Base-by-base conservation (phyloP, 2,888 invertebrate genomes). In the Cataglyphis rosenhaueri region DNA sequence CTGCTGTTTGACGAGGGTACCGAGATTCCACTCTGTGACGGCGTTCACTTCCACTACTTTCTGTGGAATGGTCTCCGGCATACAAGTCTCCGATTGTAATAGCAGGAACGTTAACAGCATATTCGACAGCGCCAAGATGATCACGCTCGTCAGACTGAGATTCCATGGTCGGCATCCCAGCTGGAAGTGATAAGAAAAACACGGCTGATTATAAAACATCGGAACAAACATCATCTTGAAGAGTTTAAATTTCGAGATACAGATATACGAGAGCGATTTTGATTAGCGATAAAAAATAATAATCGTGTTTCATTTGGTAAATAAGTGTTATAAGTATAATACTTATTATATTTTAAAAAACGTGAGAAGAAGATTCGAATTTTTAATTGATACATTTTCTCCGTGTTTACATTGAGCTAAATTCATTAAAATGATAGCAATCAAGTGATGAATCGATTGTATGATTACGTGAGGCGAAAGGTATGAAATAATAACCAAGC, bases 161-260 rank as follows among this genome's bases (percentile, higher is more conserved):
- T 96, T 97, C 97, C 97, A 97, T 93, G 96, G 95, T 89, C 96
- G 96, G 91, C 97, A 96, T 94, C 95, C 95, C 91, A 94, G 90
- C 95, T 95, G 92, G 4, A 92, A 93, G 21, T 25, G 21, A 70
- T 29, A 68, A 35, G 4, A 18, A 35, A 52, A 32, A 9, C 9
- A 5, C 6, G 18, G 3, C 6, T 62, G 15, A n/a, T 73, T 62
- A 48, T 35, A 1, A 2, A 35, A 6, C 35, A 6, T 35, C 6
- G 35, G 6, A 35, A 35, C 35, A 35, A 35, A 35, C 15, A 32
- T 61, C 41, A 44, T 29, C 5, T 8, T 73, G 12, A 8, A 25
- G 10, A 55, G 10, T 38, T 38, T 6, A 18, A 18, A 55, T 44
- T 29, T 59, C 21, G 8, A 44, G 52, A n/a, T 29, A n/a, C 3